Evolutionary conservation across 1,140 invertebrate species (phyloP).

Genomic region (Drosophila parvula): DNA sequence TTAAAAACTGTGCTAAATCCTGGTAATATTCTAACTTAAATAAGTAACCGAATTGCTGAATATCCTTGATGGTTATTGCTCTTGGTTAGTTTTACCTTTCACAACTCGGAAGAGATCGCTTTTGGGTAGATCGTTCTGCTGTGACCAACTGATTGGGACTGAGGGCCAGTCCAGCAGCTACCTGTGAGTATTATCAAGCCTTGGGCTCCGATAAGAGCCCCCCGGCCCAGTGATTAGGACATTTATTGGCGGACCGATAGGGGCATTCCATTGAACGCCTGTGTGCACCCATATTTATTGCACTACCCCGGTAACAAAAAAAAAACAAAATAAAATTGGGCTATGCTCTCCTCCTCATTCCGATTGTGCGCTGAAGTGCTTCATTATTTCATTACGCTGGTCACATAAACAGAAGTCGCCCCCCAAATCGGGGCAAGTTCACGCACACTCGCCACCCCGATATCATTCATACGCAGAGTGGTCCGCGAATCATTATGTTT

Average conservation of each 20-base stretch:
- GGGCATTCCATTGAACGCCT: constrained; percentile 11
- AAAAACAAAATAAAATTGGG: constrained; percentile 5
- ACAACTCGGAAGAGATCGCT: constrained; percentile 8
- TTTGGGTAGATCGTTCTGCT: constrained; percentile 26
- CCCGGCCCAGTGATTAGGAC: constrained; percentile 54
- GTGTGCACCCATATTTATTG: constrained; percentile 46
- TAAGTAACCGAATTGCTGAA: too few relatives aligned
- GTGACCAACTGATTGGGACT: constrained; percentile 51
- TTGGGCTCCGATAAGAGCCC: constrained; percentile 53
- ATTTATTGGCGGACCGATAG: constrained; percentile 63
- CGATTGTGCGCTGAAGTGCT: constrained; percentile 36
- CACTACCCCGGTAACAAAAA: constrained; percentile 11
- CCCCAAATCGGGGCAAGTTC: constrained; percentile 13
- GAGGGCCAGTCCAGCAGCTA: constrained; percentile 30
- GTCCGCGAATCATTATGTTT: constrained; percentile 10
- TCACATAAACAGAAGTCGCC: constrained; percentile 43
- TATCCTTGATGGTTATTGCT: background rate
- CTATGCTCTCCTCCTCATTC: constrained; percentile 25
- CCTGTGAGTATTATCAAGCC: constrained; percentile 38
- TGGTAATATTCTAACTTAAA: background rate
- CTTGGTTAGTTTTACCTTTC: constrained; percentile 7
- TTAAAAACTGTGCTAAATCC: background rate
- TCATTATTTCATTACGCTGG: constrained; percentile 45
- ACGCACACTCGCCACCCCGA: constrained; percentile 1
- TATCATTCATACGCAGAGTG: constrained; percentile 43